These are phyloP conservation scores for Mormyrus lacerda DNA, from an alignment of 2,113 vertebrate species.

Conservation along the genomic window DNA sequence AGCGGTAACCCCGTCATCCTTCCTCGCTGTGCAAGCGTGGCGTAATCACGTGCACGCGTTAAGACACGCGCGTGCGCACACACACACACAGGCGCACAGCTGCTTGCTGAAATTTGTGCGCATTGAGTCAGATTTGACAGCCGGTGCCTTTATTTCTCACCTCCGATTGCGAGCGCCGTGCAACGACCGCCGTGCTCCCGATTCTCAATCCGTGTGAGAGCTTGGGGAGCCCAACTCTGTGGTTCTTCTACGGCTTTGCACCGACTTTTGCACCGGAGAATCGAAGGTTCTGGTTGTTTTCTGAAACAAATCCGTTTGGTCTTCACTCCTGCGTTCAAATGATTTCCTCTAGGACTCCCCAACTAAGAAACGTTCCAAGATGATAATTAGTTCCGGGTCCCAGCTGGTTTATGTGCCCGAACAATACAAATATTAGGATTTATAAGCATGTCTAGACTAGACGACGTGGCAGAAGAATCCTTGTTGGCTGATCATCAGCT, in stretches of 20 bases:
- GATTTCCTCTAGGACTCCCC: constrained; percentile 29
- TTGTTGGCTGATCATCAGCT: constrained; percentile 18
- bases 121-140: constrained; percentile 11
- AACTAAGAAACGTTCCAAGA: constrained; percentile 28
- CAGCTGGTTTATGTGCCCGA: constrained; percentile 37
- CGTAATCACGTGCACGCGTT: not conserved
- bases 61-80: constrained; percentile 5
- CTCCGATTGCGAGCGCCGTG: not conserved
- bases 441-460: constrained; percentile 36
- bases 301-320: not conserved
- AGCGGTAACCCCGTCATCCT: not conserved
- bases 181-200: not conserved
- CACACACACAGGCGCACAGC: not conserved
- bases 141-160: not conserved
- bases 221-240: not conserved
- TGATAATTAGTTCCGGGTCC: constrained; percentile 42
- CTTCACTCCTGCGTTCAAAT: not conserved
- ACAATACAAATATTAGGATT: constrained; percentile 35
- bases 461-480: constrained; percentile 21
- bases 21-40: not conserved
- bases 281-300: not conserved
- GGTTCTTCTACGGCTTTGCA: constrained; percentile 4
- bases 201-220: not conserved
- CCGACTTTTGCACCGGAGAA: not conserved
- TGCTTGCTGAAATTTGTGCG: not conserved